A percentile compares a stretch with the other conserved stretches of the same genome.
Conservation (phyloP, 2,113 vertebrate species). For the Bagarius yarrelli region DNA sequence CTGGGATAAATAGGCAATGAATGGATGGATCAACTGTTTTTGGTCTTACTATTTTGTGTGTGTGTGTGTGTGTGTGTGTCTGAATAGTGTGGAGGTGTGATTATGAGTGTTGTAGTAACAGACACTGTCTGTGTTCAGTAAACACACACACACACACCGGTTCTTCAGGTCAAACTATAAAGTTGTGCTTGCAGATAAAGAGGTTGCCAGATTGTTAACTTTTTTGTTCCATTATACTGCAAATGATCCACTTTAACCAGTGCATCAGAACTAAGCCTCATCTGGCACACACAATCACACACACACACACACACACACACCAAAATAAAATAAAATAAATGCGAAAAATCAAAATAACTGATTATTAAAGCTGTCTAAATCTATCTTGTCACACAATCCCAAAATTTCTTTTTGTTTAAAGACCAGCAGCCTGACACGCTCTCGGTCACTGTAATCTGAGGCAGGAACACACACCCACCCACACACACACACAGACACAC, state of each 20-base stretch:
- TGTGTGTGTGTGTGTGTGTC: slow-evolving; percentile 13
- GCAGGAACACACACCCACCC: not conserved
- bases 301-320: slow-evolving; percentile 1
- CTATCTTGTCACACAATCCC: not conserved
- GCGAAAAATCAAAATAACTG: too few species aligned
- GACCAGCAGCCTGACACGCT: not conserved
- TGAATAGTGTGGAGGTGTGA: slow-evolving; percentile 8
- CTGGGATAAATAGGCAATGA: too few species aligned
- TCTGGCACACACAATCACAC: not conserved
- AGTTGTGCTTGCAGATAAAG: not conserved
- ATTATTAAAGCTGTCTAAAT: too few species aligned
- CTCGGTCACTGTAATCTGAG: slow-evolving; percentile 37
- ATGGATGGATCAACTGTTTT: not conserved
- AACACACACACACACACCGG: slow-evolving; percentile 36
- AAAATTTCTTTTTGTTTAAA: slow-evolving; percentile 22
- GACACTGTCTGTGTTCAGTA: slow-evolving; percentile 50
- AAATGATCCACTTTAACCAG: not conserved
- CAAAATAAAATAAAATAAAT: not conserved
- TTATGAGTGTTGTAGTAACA: slow-evolving; percentile 38
- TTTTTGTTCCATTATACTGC: not conserved
- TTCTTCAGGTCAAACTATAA: not conserved
- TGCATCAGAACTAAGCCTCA: not conserved
- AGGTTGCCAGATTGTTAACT: not conserved
- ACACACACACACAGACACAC: slow-evolving; percentile 5
- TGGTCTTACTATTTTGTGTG: slow-evolving; percentile 9